Evolutionary conservation across 1,140 invertebrate genomes (phyloP).

Genomic region (Adelges cooleyi): DNA sequence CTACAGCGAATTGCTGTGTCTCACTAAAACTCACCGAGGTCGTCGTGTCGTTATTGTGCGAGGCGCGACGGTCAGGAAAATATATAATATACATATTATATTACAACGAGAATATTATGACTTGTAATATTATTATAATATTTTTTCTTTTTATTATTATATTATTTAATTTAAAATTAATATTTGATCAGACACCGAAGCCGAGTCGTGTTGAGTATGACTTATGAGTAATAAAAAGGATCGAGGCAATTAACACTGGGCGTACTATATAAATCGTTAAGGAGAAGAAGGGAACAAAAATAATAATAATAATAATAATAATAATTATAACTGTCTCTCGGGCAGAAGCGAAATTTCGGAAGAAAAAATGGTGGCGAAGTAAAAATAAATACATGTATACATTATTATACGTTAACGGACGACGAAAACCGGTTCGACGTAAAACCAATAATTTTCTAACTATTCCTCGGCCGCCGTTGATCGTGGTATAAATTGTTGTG

Average conservation of each 20-base stretch:
- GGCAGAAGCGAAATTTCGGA: constrained; percentile 19
- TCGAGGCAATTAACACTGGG: constrained; percentile 24
- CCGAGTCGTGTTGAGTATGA: not conserved
- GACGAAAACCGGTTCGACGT: constrained; percentile 17
- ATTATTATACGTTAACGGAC: not conserved
- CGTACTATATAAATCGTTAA: constrained; percentile 15
- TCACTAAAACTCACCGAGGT: no score
- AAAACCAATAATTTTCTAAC: constrained; percentile 28
- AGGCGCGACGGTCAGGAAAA: not conserved
- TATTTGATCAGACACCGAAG: constrained; percentile 19
- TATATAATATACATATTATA: not conserved
- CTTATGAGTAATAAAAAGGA: constrained; percentile 5
- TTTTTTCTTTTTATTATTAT: no score
- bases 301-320: no score
- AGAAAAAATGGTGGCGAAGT: constrained; percentile 23
- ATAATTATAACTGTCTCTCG: constrained; percentile 20
- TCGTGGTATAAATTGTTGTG: constrained; percentile 9
- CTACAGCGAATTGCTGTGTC: no score
- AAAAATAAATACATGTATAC: not conserved
- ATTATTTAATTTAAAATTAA: constrained; percentile 24
- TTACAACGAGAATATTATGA: no score
- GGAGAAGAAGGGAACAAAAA: no score
- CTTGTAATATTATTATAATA: no score
- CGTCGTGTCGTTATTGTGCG: not conserved
- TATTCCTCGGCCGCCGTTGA: constrained; percentile 14